A percentile compares a stretch with the other conserved stretches of the same genome.
These are phyloP conservation scores for Phoxinus dragarum DNA, from an alignment of 2,797 vertebrate species.

Conservation along the genomic window DNA sequence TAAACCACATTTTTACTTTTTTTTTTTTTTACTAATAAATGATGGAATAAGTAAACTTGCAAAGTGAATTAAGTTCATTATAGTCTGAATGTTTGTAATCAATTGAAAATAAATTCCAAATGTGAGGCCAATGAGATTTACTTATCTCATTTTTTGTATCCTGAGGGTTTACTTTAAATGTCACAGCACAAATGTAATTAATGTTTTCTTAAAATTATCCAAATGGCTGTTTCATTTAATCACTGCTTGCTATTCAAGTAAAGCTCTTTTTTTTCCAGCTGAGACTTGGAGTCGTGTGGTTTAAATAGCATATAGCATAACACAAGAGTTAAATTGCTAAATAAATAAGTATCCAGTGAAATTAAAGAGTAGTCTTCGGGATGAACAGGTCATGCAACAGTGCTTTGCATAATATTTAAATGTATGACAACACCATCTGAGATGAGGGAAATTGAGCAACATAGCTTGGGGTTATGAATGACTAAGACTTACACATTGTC, in stretches of 20 bases:
- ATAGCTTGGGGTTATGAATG: slow-evolving; percentile 1
- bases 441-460: neutral
- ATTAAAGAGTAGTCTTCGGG: slow-evolving; percentile 6
- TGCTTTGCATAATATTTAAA: slow-evolving; percentile 23
- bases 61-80: slow-evolving; percentile 33
- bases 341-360: slow-evolving; percentile 2
- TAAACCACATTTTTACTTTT: neutral
- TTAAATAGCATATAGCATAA: neutral
- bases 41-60: slow-evolving; percentile 21
- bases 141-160: slow-evolving; percentile 46
- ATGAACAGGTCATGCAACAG: slow-evolving; percentile 10
- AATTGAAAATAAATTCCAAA: slow-evolving; percentile 48
- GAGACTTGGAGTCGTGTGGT: neutral
- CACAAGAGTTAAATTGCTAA: neutral
- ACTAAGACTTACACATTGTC: neutral
- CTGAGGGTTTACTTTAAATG: slow-evolving; percentile 54
- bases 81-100: slow-evolving; percentile 47
- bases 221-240: slow-evolving; percentile 26
- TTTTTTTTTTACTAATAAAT: neutral
- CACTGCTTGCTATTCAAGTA: slow-evolving; percentile 1
- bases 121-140: slow-evolving; percentile 41
- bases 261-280: neutral
- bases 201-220: slow-evolving; percentile 47
- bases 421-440: slow-evolving; percentile 19
- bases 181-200: slow-evolving; percentile 56